Conservation (phyloP, 2,888 invertebrate genomes). For the Drosophila kambysellisi region DNA sequence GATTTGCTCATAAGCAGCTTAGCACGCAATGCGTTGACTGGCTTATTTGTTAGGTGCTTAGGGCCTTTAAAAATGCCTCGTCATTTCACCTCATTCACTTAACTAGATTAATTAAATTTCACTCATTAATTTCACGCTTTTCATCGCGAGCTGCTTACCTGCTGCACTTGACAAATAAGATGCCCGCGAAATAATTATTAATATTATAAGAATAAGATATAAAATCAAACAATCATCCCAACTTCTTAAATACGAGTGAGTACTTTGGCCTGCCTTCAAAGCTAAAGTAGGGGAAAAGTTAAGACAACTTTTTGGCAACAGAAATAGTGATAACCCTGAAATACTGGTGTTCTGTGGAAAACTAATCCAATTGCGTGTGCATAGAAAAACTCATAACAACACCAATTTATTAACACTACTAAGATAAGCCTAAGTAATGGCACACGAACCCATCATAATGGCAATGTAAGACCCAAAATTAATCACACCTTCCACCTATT, state of each 20-base stretch:
- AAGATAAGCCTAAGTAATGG: neutral
- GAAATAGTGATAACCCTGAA: neutral
- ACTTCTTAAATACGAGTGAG: neutral
- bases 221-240: neutral
- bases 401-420: neutral
- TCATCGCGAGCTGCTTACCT: slow-evolving; percentile 2
- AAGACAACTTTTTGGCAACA: neutral
- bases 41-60: neutral
- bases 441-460: neutral
- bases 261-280: neutral
- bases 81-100: slow-evolving; percentile 52
- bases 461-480: neutral
- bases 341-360: neutral
- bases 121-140: slow-evolving; percentile 51
- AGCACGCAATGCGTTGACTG: slow-evolving; percentile 37
- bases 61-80: slow-evolving; percentile 14
- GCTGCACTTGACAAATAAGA: slow-evolving; percentile 1
- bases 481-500: neutral
- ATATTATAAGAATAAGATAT: neutral
- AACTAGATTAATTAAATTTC: slow-evolving; percentile 71
- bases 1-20: slow-evolving; percentile 59
- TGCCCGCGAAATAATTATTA: slow-evolving; percentile 22
- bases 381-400: neutral
- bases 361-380: neutral
- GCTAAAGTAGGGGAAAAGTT: neutral